These are phyloP conservation scores for Herminia tarsipennalis DNA, from an alignment of 2,888 invertebrate genomes.

Conservation along the genomic window DNA sequence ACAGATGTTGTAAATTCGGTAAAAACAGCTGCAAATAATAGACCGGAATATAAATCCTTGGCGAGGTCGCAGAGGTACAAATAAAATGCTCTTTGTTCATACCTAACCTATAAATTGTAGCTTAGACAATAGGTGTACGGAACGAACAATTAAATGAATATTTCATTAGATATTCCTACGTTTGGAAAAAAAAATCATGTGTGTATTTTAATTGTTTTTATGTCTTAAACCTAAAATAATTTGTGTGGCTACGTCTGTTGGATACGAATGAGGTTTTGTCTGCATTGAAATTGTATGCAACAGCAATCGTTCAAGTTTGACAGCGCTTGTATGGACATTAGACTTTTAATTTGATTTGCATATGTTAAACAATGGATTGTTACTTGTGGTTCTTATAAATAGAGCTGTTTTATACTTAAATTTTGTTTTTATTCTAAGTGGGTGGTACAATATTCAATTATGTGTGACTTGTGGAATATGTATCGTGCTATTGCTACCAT, in stretches of 20 bases:
- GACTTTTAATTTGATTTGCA: constrained; percentile 22
- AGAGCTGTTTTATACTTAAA: neutral
- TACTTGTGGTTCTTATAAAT: constrained; percentile 6
- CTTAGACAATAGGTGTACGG: constrained; percentile 63
- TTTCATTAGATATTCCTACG: constrained; percentile 62
- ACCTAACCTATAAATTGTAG: constrained; percentile 60
- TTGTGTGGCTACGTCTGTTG: constrained; percentile 44
- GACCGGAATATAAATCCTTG: constrained; percentile 63
- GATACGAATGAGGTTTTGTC: constrained; percentile 49
- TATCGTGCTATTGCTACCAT: no score
- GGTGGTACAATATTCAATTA: constrained; percentile 20
- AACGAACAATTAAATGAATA: constrained; percentile 71
- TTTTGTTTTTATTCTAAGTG: constrained; percentile 1
- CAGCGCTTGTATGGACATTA: constrained; percentile 31
- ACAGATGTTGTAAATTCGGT: constrained; percentile 62
- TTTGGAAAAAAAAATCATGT: constrained; percentile 39
- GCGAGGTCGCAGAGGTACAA: constrained; percentile 53
- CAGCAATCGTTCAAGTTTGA: constrained; percentile 32
- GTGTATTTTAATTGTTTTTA: constrained; percentile 55
- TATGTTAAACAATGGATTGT: constrained; percentile 32
- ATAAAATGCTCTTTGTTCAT: constrained; percentile 45
- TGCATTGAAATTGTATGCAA: constrained; percentile 23
- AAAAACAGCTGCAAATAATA: constrained; percentile 63
- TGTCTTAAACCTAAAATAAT: constrained; percentile 44
- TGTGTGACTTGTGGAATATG: no score